These are phyloP conservation scores for Hippolais icterina DNA, from an alignment of 2,113 vertebrate genomes.

Conservation along the genomic window DNA sequence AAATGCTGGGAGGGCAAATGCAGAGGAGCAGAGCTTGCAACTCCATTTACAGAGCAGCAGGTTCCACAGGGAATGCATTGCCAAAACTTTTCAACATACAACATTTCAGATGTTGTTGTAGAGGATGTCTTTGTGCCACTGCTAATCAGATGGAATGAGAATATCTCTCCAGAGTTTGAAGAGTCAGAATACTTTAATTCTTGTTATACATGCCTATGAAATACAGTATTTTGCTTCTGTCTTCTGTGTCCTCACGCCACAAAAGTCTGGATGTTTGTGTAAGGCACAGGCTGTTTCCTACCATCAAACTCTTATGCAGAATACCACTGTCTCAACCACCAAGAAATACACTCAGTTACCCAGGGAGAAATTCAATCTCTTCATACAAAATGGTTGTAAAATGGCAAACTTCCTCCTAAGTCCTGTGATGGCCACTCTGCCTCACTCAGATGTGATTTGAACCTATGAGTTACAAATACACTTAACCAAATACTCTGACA, in stretches of 20 bases:
- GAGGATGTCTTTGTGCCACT: background rate
- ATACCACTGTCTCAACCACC: background rate
- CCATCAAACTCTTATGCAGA: background rate
- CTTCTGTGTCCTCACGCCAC: background rate
- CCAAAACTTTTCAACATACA: background rate
- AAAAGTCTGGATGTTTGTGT: background rate
- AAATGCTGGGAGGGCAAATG: background rate
- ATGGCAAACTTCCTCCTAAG: background rate
- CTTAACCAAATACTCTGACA: background rate
- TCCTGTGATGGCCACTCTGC: too few relatives aligned
- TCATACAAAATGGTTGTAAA: background rate
- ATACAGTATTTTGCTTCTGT: background rate
- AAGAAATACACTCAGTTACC: background rate
- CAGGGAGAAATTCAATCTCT: background rate
- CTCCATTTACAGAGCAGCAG: background rate
- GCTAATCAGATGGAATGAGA: background rate
- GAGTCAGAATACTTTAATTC: background rate
- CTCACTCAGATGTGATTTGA: accelerated
- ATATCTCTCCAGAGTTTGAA: background rate
- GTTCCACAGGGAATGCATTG: background rate
- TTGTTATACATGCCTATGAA: background rate
- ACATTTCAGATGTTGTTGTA: background rate
- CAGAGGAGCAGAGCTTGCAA: background rate
- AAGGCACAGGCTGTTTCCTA: background rate
- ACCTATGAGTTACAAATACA: background rate